Percentiles rank a stretch among this genome's conserved stretches.
Evolutionary conservation across 2,888 invertebrate species (phyloP).

Genomic region (Xylophagus ater): DNA sequence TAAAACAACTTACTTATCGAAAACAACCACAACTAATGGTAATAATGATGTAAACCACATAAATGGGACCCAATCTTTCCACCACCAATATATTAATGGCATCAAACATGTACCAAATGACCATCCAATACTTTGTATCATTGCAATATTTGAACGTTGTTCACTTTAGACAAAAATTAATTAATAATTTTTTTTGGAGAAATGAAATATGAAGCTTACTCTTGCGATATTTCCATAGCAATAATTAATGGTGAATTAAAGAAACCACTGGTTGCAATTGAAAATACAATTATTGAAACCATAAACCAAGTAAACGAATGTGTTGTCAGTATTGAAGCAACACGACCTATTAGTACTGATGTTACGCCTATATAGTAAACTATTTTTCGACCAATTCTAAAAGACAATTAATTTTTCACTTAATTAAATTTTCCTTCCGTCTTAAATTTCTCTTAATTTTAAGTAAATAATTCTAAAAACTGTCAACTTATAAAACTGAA

Average conservation of each 20-base stretch:
- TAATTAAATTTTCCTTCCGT: no score
- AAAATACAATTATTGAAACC: conserved; percentile 38
- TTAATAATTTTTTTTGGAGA: not conserved
- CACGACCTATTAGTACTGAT: conserved; percentile 38
- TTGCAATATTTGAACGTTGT: conserved; percentile 41
- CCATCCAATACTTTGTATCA: conserved; percentile 44
- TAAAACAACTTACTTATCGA: conserved; percentile 36
- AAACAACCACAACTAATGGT: conserved; percentile 36
- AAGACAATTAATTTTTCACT: no score
- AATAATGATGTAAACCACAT: conserved; percentile 42
- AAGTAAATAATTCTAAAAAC: no score
- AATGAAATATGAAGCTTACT: conserved; percentile 27
- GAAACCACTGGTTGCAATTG: conserved; percentile 39
- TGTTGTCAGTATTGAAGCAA: conserved; percentile 35
- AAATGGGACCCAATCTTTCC: conserved; percentile 42
- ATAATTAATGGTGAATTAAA: conserved; percentile 43
- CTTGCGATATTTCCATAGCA: conserved; percentile 44
- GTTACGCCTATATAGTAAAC: conserved; percentile 41
- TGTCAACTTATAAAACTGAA: no score
- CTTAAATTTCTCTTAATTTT: no score
- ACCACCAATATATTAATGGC: conserved; percentile 43
- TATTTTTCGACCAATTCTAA: conserved; percentile 42
- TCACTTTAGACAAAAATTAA: conserved; percentile 25
- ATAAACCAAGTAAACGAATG: conserved; percentile 38
- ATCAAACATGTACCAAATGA: conserved; percentile 42